Conservation (phyloP, 2,797 vertebrate genomes). For the Labeo calbasu region DNA sequence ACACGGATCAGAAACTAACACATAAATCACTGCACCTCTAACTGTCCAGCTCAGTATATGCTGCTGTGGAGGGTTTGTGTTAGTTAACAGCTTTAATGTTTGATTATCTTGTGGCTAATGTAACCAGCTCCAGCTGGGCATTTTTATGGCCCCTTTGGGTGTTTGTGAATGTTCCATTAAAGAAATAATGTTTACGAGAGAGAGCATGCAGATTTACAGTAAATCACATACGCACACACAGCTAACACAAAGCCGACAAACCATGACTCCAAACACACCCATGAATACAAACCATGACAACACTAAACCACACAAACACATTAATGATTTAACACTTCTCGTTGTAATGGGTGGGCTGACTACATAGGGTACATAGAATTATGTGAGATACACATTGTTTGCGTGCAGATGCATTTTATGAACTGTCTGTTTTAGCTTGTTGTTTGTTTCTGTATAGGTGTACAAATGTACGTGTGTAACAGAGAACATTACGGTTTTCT, state of each 20-base stretch:
- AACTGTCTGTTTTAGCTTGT: constrained; percentile 21
- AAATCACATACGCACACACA: constrained; percentile 8
- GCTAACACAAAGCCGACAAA: neutral
- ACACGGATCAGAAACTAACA: constrained; percentile 22
- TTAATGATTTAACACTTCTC: constrained; percentile 7
- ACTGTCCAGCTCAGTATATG: neutral
- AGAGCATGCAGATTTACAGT: constrained; percentile 15
- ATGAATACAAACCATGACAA: neutral
- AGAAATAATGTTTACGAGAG: neutral
- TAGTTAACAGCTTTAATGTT: neutral
- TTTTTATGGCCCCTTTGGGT: constrained; percentile 27
- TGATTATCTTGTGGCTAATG: constrained; percentile 31
- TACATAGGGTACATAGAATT: neutral
- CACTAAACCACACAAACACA: constrained; percentile 11
- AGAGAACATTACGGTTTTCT: constrained; percentile 92
- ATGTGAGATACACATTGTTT: neutral
- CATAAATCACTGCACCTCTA: constrained; percentile 18
- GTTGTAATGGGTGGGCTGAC: neutral
- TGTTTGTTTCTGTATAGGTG: constrained; percentile 73
- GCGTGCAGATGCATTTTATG: neutral
- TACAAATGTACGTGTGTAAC: constrained; percentile 97
- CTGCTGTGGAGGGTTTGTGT: neutral
- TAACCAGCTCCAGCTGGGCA: constrained; percentile 22
- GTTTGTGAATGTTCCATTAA: constrained; percentile 20
- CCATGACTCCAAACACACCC: constrained; percentile 4